A percentile compares a stretch with the other conserved stretches of the same genome.
These are phyloP conservation scores for pig (Sus scrofa) DNA, from an alignment of 2,113 vertebrate species.

Conservation along the genomic window DNA sequence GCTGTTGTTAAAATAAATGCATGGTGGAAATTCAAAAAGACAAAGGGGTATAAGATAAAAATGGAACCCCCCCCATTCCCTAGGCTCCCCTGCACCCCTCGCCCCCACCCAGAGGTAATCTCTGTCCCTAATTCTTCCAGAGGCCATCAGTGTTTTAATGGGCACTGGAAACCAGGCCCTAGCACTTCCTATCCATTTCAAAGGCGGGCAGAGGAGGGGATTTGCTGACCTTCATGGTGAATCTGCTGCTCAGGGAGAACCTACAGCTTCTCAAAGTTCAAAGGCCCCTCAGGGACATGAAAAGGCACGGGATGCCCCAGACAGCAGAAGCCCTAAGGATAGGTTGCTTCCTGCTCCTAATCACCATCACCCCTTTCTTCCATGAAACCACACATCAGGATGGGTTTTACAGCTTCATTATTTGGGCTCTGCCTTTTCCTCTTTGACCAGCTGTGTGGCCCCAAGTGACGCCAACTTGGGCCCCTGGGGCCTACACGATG, in stretches of 20 bases:
- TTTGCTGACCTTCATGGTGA: constrained; percentile 77
- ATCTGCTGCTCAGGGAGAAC: constrained; percentile 64
- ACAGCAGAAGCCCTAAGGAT: constrained; percentile 65
- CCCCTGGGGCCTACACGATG: rapidly evolving
- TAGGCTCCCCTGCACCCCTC: not conserved
- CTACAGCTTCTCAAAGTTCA: constrained; percentile 83
- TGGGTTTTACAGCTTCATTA: constrained; percentile 62
- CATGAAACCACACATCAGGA: constrained; percentile 44
- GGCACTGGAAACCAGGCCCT: constrained; percentile 74
- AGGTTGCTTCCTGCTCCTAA: constrained; percentile 81
- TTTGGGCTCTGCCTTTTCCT: constrained; percentile 52
- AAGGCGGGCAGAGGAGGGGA: constrained; percentile 75
- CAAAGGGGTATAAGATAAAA: not conserved
- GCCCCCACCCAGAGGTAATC: not conserved
- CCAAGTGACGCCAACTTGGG: not conserved
- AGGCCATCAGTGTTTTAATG: constrained; percentile 74
- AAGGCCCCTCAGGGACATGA: constrained; percentile 80
- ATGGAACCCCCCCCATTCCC: not conserved
- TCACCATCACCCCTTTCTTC: constrained; percentile 63
- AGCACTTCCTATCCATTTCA: constrained; percentile 81
- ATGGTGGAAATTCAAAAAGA: not conserved
- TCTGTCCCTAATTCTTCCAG: not conserved
- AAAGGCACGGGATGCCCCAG: constrained; percentile 73
- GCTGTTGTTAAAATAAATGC: not conserved
- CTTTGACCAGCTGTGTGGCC: not conserved